Evolutionary conservation across 2,113 vertebrate genomes (phyloP).

Genomic region (Eulacestoma nigropectus): DNA sequence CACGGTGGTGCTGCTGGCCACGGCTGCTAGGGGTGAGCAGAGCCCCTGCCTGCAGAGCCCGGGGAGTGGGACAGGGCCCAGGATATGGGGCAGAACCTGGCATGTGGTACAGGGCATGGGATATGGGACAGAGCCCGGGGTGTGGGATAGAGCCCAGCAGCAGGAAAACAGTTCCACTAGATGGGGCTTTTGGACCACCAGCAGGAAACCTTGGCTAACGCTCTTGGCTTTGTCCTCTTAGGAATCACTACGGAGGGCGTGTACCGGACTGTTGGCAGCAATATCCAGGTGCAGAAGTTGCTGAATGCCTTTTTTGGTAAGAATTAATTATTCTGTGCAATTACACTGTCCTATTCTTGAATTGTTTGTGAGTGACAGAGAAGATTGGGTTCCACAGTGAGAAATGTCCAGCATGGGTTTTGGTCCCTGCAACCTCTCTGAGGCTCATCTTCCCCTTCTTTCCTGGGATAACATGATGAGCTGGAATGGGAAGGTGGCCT

Average conservation of each 20-base stretch:
- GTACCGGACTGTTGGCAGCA: conserved; percentile 95
- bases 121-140: too few species aligned
- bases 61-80: neutral
- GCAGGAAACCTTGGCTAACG: rapidly evolving
- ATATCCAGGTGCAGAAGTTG: conserved; percentile 96
- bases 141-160: neutral
- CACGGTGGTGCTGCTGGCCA: neutral
- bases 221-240: conserved; percentile 47
- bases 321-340: neutral
- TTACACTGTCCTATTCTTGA: neutral
- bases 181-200: neutral
- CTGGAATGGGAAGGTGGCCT: neutral
- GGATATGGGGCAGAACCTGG: rapidly evolving
- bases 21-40: neutral
- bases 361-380: neutral
- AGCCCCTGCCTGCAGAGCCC: neutral
- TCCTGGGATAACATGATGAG: neutral
- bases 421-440: rapidly evolving
- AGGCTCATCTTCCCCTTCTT: neutral
- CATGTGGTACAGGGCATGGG: neutral
- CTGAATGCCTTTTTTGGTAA: conserved; percentile 95
- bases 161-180: neutral
- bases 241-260: conserved; percentile 88
- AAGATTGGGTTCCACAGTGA: rapidly evolving
- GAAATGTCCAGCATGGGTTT: neutral